Base-by-base conservation (phyloP, 2,113 vertebrate genomes). In the Eudyptes chrysolophus region DNA sequence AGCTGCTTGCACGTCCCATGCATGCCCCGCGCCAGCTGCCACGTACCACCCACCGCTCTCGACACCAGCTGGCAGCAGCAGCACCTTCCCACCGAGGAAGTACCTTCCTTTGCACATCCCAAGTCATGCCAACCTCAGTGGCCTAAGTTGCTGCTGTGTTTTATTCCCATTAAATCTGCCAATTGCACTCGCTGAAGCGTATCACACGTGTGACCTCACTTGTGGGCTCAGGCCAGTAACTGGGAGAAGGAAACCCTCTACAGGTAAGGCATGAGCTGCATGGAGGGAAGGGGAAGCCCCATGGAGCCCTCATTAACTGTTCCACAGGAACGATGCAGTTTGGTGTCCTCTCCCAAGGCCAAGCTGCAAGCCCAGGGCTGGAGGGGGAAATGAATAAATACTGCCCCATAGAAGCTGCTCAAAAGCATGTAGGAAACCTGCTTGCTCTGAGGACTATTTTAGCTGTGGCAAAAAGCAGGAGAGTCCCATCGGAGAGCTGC, bases 1-100 rank as follows among this genome's bases (percentile, higher is more conserved):
- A 87, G 48, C 49, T 20, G 32, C 68, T 79, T 1, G 2, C 24
- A 62, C 1, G 1, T 27, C 32, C 51, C 1, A 0, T 10, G 27
- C 8, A 9, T 1, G 4, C 30, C 17, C 34, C 1, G 0, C 4
- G 4, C 30, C n/a, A 17, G 34, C 29, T 1, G 2, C 55, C 13
- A 6, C 1, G 1, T 34, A 84, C 21, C 52, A 22, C 65, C 32
- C 22, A 4, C 48, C 1, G 1, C 42, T 72, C 32, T 36, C 1
- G 3, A 34, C 27, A 36, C 26, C 36, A n/a, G 7, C 36, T 40
- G 44, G n/a, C 27, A 62, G 51, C 32, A 51, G 46, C 38, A 46
- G 55, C 74, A 38, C 57, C 46, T 81, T 75, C 27, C 65, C 69
- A 25, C 40, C 8, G 0, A 58, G 44, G 51, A 52, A 69, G 21